Percentiles rank a stretch among this genome's conserved stretches.
Conservation (phyloP, 1,140 invertebrate genomes). For the Drosophila sproati region DNA sequence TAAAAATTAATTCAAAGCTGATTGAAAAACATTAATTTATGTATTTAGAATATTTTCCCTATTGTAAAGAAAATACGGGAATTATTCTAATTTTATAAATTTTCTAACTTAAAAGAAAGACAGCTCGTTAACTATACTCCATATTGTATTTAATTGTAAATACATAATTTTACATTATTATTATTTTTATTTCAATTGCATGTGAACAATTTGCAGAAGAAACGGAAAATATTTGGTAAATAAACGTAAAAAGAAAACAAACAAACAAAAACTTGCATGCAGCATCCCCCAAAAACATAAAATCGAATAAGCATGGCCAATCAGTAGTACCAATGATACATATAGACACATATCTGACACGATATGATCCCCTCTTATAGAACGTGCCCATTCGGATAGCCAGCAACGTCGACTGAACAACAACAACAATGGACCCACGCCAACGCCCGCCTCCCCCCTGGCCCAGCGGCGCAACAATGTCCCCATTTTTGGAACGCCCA, state of each 20-base stretch:
- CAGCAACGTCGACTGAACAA: constrained; percentile 76
- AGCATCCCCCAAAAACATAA: constrained; percentile 22
- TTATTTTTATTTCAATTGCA: constrained; percentile 57
- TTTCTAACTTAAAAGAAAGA: too few species aligned
- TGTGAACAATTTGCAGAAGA: constrained; percentile 72
- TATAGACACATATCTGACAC: constrained; percentile 36
- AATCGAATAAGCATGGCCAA: constrained; percentile 61
- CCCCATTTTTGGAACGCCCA: constrained; percentile 74
- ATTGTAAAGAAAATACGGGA: too few species aligned
- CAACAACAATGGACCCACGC: constrained; percentile 71
- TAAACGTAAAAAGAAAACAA: constrained; percentile 26
- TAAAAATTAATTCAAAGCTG: too few species aligned
- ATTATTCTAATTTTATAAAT: too few species aligned
- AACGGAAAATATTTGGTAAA: constrained; percentile 77
- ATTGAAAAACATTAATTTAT: too few species aligned
- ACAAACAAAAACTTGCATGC: constrained; percentile 51
- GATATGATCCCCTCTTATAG: constrained; percentile 51
- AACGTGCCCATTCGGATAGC: constrained; percentile 81
- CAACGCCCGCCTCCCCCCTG: constrained; percentile 70
- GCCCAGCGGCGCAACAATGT: constrained; percentile 62
- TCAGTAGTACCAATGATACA: constrained; percentile 38
- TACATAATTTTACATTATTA: constrained; percentile 24
- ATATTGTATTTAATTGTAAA: constrained; percentile 5
- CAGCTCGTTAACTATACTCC: too few species aligned
- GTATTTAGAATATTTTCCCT: too few species aligned